Conservation (phyloP, 2,113 vertebrate genomes). For the Labeo rohita region DNA sequence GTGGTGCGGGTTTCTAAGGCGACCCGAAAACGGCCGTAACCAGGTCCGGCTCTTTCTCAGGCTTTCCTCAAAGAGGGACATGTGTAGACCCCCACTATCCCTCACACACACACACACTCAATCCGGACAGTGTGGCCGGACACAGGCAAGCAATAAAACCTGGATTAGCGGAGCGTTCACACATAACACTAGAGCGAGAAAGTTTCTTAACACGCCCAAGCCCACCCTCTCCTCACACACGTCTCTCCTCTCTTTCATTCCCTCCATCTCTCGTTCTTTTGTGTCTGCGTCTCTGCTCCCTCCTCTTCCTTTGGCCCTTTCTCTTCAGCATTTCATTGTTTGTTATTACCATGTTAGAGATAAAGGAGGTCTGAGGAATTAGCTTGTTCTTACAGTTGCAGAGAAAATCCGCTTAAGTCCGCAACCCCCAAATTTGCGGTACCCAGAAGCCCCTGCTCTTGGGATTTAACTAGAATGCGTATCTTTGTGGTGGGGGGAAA, state of each 20-base stretch:
- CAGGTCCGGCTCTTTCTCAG: slow-evolving; percentile 96
- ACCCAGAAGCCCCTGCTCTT: slow-evolving; percentile 42
- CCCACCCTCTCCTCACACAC: slow-evolving; percentile 73
- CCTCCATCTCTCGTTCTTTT: slow-evolving; percentile 68
- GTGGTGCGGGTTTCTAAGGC: slow-evolving; percentile 94
- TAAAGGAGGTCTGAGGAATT: slow-evolving; percentile 77
- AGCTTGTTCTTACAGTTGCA: slow-evolving; percentile 62
- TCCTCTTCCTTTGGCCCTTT: slow-evolving; percentile 58
- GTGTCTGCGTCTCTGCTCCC: slow-evolving; percentile 54
- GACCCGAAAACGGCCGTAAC: slow-evolving; percentile 92
- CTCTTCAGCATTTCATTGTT: slow-evolving; percentile 63
- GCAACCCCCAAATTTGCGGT: slow-evolving; percentile 46
- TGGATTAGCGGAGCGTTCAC: slow-evolving; percentile 81
- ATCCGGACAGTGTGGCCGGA: slow-evolving; percentile 78
- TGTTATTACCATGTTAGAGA: slow-evolving; percentile 72
- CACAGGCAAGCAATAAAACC: slow-evolving; percentile 85
- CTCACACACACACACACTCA: slow-evolving; percentile 61
- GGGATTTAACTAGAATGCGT: slow-evolving; percentile 29
- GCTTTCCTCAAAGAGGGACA: slow-evolving; percentile 90
- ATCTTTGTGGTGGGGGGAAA: slow-evolving; percentile 12
- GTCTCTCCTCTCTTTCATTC: slow-evolving; percentile 69
- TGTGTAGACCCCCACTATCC: slow-evolving; percentile 84
- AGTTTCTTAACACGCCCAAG: slow-evolving; percentile 77
- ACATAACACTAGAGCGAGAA: slow-evolving; percentile 75
- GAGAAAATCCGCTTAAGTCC: slow-evolving; percentile 58